phyloP scores from a whole-genome alignment of 2,113 vertebrate genomes.

The Poeciliopsis retropinna region DNA sequence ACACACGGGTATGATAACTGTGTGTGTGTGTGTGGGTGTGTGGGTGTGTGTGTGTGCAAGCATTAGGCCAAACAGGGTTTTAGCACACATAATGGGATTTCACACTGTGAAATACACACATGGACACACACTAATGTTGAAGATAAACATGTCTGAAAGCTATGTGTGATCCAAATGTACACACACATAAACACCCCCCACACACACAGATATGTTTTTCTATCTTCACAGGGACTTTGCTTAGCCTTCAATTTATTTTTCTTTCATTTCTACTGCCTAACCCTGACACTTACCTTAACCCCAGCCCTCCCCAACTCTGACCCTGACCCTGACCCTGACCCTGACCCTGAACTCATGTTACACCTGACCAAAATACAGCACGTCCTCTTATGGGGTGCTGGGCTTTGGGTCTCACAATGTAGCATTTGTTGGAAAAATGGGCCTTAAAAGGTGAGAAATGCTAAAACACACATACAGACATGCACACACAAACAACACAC shows the following conservation, averaged over 20 bases:
- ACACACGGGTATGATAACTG: slow-evolving; percentile 38
- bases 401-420: no score
- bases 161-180: slow-evolving; percentile 54
- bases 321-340: no score
- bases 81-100: slow-evolving; percentile 75
- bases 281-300: no score
- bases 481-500: slow-evolving; percentile 19
- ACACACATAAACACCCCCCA: slow-evolving; percentile 47
- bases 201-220: slow-evolving; percentile 14
- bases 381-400: no score
- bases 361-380: no score
- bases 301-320: no score
- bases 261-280: no score
- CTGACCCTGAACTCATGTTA: no score
- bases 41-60: slow-evolving; percentile 29
- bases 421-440: no score
- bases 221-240: no score
- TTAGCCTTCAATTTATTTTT: no score
- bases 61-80: slow-evolving; percentile 69
- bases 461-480: slow-evolving; percentile 40
- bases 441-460: no score
- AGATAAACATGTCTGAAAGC: slow-evolving; percentile 74
- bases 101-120: slow-evolving; percentile 59
- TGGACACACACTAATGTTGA: slow-evolving; percentile 65
- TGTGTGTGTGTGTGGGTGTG: slow-evolving; percentile 10